Evolutionary conservation across 2,113 vertebrate species (phyloP).

Genomic region (Cochlearius cochlearius): DNA sequence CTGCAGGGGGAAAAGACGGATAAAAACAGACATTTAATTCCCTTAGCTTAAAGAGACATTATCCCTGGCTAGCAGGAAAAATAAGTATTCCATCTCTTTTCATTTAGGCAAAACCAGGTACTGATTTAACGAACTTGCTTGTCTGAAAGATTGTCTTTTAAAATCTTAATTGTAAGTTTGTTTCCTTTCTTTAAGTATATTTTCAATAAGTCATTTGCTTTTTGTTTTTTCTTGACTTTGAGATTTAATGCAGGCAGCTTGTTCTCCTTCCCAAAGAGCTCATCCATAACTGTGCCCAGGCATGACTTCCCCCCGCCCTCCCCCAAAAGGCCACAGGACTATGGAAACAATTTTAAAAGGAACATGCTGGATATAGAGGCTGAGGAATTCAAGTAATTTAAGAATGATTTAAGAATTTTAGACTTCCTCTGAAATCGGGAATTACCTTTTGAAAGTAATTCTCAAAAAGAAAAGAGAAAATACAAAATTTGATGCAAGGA

Average conservation of each 20-base stretch:
- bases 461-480: neutral
- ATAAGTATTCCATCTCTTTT: constrained; percentile 21
- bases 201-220: neutral
- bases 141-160: constrained; percentile 17
- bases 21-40: constrained; percentile 75
- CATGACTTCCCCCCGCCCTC: neutral
- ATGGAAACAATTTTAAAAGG: neutral
- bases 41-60: constrained; percentile 65
- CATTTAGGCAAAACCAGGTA: constrained; percentile 11
- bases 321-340: neutral
- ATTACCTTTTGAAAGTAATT: neutral
- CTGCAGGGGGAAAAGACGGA: constrained; percentile 56
- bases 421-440: neutral
- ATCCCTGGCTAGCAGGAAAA: constrained; percentile 60
- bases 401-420: neutral
- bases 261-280: neutral
- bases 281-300: neutral
- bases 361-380: neutral
- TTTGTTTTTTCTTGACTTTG: neutral
- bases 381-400: neutral
- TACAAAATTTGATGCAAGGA: neutral
- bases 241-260: neutral
- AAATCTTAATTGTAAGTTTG: neutral
- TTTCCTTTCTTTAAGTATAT: neutral
- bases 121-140: constrained; percentile 15